A percentile compares a stretch with the other conserved stretches of the same genome.
Conservation (phyloP, 2,113 vertebrate species). For the Saimiri boliviensis region DNA sequence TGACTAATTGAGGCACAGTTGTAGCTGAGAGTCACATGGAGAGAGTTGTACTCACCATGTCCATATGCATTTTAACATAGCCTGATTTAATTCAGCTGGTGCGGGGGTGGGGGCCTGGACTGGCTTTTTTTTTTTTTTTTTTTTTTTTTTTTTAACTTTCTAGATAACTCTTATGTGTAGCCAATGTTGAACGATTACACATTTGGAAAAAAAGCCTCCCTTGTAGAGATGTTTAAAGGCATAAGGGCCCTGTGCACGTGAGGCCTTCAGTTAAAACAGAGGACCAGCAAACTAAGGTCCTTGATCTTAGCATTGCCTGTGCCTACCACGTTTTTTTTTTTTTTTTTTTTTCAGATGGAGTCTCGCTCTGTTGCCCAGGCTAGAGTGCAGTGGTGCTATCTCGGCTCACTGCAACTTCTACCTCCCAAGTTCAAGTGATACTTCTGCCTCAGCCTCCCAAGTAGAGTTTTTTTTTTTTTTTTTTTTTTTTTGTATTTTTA, state of each 20-base stretch:
- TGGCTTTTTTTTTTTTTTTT: neutral
- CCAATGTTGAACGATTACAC: neutral
- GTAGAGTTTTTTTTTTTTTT: too few species aligned
- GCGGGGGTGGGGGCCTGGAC: neutral
- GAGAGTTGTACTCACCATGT: fast-evolving
- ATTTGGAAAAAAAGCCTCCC: neutral
- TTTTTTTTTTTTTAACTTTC: neutral
- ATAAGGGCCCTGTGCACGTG: too few species aligned
- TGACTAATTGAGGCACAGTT: neutral
- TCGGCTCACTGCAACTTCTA: too few species aligned
- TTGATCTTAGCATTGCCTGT: fast-evolving
- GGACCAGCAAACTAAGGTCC: neutral
- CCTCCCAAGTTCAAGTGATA: too few species aligned
- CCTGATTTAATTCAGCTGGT: neutral
- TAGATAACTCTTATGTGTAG: neutral
- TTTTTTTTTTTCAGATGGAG: too few species aligned
- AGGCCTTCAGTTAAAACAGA: neutral
- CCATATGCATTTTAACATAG: fast-evolving
- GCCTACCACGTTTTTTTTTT: fast-evolving
- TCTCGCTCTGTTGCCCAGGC: too few species aligned
- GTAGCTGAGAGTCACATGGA: neutral
- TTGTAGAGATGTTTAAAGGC: neutral
- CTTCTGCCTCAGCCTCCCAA: too few species aligned
- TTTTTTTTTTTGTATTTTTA: too few species aligned
- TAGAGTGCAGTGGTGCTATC: too few species aligned